Evolutionary conservation across 2,888 invertebrate species (phyloP).

Genomic region (Anaspis maculata): DNA sequence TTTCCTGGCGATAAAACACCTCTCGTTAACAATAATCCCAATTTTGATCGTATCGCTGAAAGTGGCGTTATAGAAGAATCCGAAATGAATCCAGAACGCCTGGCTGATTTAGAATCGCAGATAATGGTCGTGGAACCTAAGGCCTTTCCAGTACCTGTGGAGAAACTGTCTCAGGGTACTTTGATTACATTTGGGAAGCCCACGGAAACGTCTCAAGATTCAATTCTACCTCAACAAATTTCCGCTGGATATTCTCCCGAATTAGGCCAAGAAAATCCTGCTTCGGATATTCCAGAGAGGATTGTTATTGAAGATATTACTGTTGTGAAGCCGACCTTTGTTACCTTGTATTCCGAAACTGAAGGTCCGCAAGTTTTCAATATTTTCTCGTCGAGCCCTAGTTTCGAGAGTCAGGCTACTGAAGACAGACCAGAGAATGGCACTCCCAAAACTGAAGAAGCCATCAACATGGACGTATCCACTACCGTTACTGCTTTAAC

Average conservation of each 20-base stretch:
- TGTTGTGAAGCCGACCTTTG: no score
- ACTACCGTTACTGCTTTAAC: background rate
- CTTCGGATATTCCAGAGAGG: no score
- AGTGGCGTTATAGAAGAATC: slow-evolving; percentile 35
- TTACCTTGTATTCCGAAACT: background rate
- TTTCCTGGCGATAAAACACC: slow-evolving; percentile 1
- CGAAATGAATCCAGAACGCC: slow-evolving; percentile 19
- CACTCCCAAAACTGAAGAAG: no score
- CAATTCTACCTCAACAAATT: no score
- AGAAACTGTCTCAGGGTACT: no score
- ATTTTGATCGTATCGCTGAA: slow-evolving; percentile 33
- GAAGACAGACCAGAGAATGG: background rate
- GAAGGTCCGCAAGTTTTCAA: background rate
- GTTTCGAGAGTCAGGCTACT: background rate
- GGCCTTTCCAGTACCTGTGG: no score
- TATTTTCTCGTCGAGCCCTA: background rate
- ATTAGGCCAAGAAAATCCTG: no score
- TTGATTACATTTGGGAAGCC: no score
- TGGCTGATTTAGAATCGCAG: slow-evolving; percentile 36
- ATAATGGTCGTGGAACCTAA: slow-evolving; percentile 21
- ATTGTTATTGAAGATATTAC: background rate
- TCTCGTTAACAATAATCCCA: no score
- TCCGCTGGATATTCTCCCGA: no score
- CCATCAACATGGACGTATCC: background rate
- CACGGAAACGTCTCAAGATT: no score